Conservation (phyloP, 2,797 vertebrate species). For the Erethizon dorsatum region DNA sequence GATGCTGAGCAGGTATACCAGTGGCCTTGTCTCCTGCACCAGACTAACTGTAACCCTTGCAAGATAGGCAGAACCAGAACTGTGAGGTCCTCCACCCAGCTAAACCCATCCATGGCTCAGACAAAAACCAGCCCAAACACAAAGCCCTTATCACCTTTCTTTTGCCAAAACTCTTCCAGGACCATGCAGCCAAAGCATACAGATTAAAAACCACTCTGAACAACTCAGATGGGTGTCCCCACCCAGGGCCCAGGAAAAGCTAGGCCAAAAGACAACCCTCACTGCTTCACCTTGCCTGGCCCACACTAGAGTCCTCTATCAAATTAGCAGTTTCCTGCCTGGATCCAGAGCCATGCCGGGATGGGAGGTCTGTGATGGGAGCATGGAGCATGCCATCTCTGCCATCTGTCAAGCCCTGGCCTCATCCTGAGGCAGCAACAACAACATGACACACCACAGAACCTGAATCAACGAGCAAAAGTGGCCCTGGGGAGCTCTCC, state of each 20-base stretch:
- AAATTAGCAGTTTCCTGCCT: constrained; percentile 65
- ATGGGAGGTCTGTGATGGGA: constrained; percentile 82
- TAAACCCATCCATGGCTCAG: constrained; percentile 32
- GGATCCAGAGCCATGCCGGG: constrained; percentile 72
- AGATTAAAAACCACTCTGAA: constrained; percentile 61
- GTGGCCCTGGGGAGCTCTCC: constrained; percentile 72
- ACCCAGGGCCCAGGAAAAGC: constrained; percentile 1
- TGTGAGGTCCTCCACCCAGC: constrained; percentile 39
- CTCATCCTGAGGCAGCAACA: constrained; percentile 49
- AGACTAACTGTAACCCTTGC: constrained; percentile 31
- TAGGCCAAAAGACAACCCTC: constrained; percentile 1
- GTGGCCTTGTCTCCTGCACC: constrained; percentile 33
- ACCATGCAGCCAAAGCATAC: constrained; percentile 57
- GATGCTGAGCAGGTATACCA: background rate
- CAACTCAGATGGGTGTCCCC: constrained; percentile 27
- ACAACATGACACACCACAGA: constrained; percentile 43
- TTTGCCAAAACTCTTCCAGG: constrained; percentile 56
- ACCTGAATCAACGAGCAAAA: constrained; percentile 56
- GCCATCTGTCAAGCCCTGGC: constrained; percentile 74
- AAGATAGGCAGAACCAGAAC: constrained; percentile 73
- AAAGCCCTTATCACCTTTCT: constrained; percentile 24
- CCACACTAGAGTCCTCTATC: constrained; percentile 45
- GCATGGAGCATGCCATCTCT: constrained; percentile 84
- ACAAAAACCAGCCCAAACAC: constrained; percentile 30
- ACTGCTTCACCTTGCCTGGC: background rate